A percentile compares a stretch with the other conserved stretches of the same genome.
These are phyloP conservation scores for Mellivora capensis DNA, from an alignment of 2,113 vertebrate species.

Conservation along the genomic window DNA sequence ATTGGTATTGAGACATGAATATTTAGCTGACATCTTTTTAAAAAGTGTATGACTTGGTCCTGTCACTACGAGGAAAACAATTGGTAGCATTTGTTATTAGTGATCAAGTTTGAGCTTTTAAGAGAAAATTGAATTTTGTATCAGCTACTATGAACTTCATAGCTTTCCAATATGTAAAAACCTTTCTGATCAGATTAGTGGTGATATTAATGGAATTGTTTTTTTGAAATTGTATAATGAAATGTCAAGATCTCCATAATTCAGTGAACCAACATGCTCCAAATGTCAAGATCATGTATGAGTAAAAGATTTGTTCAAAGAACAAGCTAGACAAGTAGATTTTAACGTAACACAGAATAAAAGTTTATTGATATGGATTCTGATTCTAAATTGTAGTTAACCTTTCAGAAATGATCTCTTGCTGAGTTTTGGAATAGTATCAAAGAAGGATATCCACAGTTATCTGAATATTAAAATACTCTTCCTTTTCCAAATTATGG, in stretches of 20 bases:
- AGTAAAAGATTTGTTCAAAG: neutral
- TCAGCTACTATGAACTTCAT: neutral
- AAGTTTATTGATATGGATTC: neutral
- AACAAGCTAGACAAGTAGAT: neutral
- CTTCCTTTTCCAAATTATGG: neutral
- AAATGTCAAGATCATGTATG: neutral
- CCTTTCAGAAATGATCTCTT: neutral
- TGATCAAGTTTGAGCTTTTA: conserved; percentile 1
- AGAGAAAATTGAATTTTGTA: conserved; percentile 25
- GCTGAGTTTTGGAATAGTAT: neutral
- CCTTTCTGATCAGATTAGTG: neutral
- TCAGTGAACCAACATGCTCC: neutral
- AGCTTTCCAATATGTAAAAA: neutral
- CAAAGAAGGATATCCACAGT: neutral
- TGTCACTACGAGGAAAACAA: neutral
- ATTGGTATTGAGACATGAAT: neutral
- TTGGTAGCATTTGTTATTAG: neutral
- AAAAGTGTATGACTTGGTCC: neutral
- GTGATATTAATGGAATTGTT: neutral
- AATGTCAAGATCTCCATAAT: neutral
- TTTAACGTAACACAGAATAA: neutral
- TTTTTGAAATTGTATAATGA: neutral
- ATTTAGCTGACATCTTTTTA: neutral
- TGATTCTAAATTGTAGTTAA: neutral
- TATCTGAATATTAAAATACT: neutral